A percentile compares a stretch with the other conserved stretches of the same genome.
Evolutionary conservation across 2,888 invertebrate species (phyloP).

Genomic region (Prosopocoilus inquinatus): DNA sequence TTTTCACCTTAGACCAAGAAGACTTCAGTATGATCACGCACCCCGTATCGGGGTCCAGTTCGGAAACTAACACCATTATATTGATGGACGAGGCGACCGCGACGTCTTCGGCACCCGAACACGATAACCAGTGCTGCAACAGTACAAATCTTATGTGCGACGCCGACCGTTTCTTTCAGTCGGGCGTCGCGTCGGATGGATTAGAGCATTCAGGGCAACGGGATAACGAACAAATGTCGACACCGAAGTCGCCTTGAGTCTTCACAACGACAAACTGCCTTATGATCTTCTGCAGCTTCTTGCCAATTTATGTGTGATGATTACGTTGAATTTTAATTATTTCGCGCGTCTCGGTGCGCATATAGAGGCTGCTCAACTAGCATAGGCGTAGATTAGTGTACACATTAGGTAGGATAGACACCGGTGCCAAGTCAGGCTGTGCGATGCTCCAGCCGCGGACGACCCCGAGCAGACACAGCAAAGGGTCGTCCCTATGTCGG

Average conservation of each 20-base stretch:
- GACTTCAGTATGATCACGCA: conserved; percentile 93
- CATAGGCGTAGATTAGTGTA: conserved; percentile 35
- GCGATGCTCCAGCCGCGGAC: conserved; percentile 34
- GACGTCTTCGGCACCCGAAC: conserved; percentile 30
- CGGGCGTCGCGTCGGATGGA: conserved; percentile 58
- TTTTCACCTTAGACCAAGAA: conserved; percentile 84
- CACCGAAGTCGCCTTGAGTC: conserved; percentile 44
- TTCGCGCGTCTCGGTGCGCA: conserved; percentile 41
- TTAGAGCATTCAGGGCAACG: conserved; percentile 49
- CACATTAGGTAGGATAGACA: conserved; percentile 18
- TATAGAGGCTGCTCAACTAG: conserved; percentile 49
- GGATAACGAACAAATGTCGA: conserved; percentile 40
- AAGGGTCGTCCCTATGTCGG: conserved; percentile 28
- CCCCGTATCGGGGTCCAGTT: conserved; percentile 59
- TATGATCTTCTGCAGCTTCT: conserved; percentile 44
- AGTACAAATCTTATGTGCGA: conserved; percentile 48
- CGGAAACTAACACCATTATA: conserved; percentile 66
- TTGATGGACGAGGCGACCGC: conserved; percentile 70
- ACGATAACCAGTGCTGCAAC: conserved; percentile 42
- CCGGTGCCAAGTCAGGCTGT: conserved; percentile 34
- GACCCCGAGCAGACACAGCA: conserved; percentile 27
- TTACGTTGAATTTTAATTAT: conserved; percentile 45
- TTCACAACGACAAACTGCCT: conserved; percentile 38
- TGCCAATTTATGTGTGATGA: conserved; percentile 48
- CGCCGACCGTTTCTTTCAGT: conserved; percentile 65